Conservation (phyloP, 2,797 vertebrate genomes). For the Lindbergichthys nudifrons region DNA sequence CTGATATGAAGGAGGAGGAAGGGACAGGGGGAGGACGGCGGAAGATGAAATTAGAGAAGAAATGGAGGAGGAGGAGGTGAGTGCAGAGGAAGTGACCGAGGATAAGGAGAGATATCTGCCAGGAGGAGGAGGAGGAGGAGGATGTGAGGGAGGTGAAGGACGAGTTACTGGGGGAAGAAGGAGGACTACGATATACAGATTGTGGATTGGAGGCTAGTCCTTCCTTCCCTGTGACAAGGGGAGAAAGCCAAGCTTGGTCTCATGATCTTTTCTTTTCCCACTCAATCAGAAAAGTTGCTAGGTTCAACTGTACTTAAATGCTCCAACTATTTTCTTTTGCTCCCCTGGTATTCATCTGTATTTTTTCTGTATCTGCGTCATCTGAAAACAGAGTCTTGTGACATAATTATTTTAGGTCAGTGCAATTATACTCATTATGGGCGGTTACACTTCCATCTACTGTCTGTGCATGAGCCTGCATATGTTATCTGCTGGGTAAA, state of each 20-base stretch:
- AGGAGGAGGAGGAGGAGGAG: constrained; percentile 44
- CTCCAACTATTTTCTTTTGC: neutral
- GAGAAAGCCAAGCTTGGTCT: constrained; percentile 35
- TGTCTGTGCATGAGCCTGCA: neutral
- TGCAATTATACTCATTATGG: constrained; percentile 43
- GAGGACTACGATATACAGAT: constrained; percentile 60
- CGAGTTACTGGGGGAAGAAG: neutral
- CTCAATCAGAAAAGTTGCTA: neutral
- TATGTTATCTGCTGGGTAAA: constrained; percentile 1
- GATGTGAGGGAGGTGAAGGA: constrained; percentile 41
- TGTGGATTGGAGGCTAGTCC: constrained; percentile 53
- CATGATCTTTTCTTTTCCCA: constrained; percentile 14
- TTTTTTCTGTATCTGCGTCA: constrained; percentile 26
- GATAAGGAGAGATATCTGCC: constrained; percentile 60
- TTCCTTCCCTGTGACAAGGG: constrained; percentile 58
- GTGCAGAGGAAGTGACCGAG: constrained; percentile 58
- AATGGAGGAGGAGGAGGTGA: constrained; percentile 45
- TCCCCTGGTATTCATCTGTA: neutral
- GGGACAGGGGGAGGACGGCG: constrained; percentile 13
- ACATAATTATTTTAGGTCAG: constrained; percentile 34
- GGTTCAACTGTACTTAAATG: neutral
- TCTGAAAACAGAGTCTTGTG: constrained; percentile 28
- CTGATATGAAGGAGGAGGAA: constrained; percentile 8
- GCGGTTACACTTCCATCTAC: constrained; percentile 4
- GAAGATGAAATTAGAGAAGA: constrained; percentile 56